Evolutionary conservation across 2,113 vertebrate species (phyloP), one percentile per base, ranked within the genome.

Genomic region (Entosphenus tridentatus): DNA sequence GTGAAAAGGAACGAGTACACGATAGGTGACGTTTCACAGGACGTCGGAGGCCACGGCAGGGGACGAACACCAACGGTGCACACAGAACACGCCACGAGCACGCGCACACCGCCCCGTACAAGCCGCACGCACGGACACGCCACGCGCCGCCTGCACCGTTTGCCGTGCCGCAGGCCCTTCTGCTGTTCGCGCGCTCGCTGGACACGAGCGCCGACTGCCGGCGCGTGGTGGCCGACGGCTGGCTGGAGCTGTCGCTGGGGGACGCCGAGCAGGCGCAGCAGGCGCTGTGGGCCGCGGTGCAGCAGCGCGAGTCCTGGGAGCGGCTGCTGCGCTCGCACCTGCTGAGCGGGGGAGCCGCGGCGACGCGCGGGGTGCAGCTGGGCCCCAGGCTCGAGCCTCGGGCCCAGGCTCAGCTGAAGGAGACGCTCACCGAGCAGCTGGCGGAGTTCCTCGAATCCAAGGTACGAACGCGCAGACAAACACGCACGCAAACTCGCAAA

Each of bases 141-240:
- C 59, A n/a, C 14, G 17, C 17, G 14, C 17, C 59, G 5, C 7
- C 14, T n/a, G 59, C 14, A n/a, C 14, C 59, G 17, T 17, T 8
- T 1, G 0, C 8, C n/a, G 14, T 12, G 13, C 17, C 9, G 18
- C 72, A 95, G 89, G 78, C 82, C 10, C 79, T 95, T 67, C 77
- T 95, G 70, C 80, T 93, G 68, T 81, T 95, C 5, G 81, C 84
- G 2, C 83, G 77, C 10, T 81, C 82, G 0, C 70, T 95, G 73
- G 88, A 95, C 78, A 90, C 83, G 67, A 89, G 78, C 0, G 82
- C 81, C 0, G 87, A 95, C 78, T 90, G 87, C 7, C 75, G 80
- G 0, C 83, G 85, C 7, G 71, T 95, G 72, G 87, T 92, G 70
- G 82, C 85, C 0, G 89, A 95, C 0, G 75, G 82, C 2, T 95